Percentiles rank a stretch among this genome's conserved stretches.
phyloP scores from a whole-genome alignment of 2,113 vertebrate species.

The Meriones unguiculatus region DNA sequence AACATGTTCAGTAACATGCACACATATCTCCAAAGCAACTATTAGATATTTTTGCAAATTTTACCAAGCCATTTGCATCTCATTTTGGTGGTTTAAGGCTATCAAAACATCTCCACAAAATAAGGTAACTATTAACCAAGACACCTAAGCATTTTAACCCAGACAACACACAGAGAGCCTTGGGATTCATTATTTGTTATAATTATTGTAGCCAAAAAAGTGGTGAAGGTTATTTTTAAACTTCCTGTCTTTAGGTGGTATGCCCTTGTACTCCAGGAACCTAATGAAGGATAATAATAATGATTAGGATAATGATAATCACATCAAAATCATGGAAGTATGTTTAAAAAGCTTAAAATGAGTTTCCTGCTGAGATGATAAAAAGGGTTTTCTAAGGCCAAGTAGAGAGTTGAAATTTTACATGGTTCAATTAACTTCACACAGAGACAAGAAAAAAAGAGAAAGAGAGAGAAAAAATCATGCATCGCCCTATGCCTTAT shows the following conservation, averaged over 20 bases:
- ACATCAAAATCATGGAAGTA: conserved; percentile 77
- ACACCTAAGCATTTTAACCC: conserved; percentile 23
- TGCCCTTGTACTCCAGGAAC: conserved; percentile 56
- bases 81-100: not conserved
- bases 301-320: conserved; percentile 76
- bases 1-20: not conserved
- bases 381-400: conserved; percentile 71
- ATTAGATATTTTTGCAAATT: not conserved
- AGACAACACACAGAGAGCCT: not conserved
- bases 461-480: not conserved
- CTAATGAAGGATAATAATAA: conserved; percentile 77
- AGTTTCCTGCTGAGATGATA: conserved; percentile 73
- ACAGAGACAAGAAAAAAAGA: conserved; percentile 36
- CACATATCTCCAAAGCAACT: conserved; percentile 36
- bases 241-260: conserved; percentile 50
- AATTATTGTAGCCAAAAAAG: conserved; percentile 54
- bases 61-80: not conserved
- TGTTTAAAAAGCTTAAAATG: conserved; percentile 75
- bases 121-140: conserved; percentile 47
- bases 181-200: conserved; percentile 46
- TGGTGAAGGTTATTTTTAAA: conserved; percentile 55
- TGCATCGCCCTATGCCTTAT: not conserved
- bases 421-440: conserved; percentile 74
- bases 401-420: conserved; percentile 66
- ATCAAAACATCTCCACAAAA: not conserved